Conservation (phyloP, 2,113 vertebrate genomes). For the Nycticebus coucang region DNA sequence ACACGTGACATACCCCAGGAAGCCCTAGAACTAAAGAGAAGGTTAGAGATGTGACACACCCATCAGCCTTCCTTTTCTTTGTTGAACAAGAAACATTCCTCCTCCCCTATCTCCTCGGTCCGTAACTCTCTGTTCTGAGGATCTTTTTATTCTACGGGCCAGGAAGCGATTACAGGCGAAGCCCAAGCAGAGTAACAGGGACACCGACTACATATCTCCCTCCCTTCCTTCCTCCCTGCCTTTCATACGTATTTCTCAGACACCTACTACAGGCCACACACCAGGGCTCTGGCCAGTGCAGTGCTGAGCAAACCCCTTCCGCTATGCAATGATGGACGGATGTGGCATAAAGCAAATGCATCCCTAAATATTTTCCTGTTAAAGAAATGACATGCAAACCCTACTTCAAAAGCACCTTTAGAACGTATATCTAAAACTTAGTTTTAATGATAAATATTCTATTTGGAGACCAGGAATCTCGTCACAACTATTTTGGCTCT, state of each 20-base stretch:
- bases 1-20: slow-evolving; percentile 12
- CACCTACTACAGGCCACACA: neutral
- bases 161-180: slow-evolving; percentile 9
- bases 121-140: neutral
- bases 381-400: slow-evolving; percentile 1
- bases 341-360: neutral
- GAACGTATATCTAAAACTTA: neutral
- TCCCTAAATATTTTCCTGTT: neutral
- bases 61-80: neutral
- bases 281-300: neutral
- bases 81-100: neutral
- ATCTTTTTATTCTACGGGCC: neutral
- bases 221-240: neutral
- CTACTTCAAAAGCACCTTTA: neutral
- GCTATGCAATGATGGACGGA: neutral
- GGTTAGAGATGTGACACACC: neutral
- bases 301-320: neutral
- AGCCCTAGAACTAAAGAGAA: slow-evolving; percentile 46
- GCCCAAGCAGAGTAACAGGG: neutral
- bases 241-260: neutral
- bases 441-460: slow-evolving; percentile 15
- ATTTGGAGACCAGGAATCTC: neutral
- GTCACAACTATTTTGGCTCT: neutral
- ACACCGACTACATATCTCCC: neutral
- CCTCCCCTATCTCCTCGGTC: neutral